phyloP scores from a whole-genome alignment of 2,113 vertebrate genomes.

The Myotis brandtii region DNA sequence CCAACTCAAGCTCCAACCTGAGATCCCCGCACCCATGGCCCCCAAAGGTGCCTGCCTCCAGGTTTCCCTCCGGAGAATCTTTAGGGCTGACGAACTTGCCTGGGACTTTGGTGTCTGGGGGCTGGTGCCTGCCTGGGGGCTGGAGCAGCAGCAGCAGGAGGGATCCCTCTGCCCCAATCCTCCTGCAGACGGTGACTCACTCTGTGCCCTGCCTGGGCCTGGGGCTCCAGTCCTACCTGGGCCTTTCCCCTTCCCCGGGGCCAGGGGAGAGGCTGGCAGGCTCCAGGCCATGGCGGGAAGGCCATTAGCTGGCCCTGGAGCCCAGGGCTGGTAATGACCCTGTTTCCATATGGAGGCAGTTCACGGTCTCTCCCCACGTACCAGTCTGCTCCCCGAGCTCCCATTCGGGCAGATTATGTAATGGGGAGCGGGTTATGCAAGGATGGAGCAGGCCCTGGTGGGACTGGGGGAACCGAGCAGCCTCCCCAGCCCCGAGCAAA shows the following conservation, averaged over 20 bases:
- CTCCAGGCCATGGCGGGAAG: neutral
- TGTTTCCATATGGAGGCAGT: neutral
- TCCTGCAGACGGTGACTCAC: neutral
- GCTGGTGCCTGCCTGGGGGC: neutral
- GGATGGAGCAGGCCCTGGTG: constrained; percentile 4
- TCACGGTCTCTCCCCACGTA: constrained; percentile 12
- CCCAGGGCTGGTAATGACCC: neutral
- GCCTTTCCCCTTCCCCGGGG: neutral
- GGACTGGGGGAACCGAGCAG: neutral
- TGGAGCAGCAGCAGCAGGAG: neutral
- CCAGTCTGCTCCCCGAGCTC: constrained; percentile 3
- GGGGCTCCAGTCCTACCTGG: neutral
- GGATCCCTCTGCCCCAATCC: too few relatives aligned
- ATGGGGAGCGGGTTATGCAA: constrained; percentile 67
- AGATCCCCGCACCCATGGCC: neutral
- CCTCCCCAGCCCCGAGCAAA: neutral
- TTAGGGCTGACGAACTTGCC: neutral
- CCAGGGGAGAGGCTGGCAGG: neutral
- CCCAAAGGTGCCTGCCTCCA: neutral
- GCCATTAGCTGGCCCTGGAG: neutral
- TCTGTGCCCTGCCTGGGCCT: neutral
- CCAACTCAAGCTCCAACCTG: neutral
- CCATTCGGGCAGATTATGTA: constrained; percentile 64
- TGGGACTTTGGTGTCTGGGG: neutral
- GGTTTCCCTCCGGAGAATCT: neutral